A percentile compares a stretch with the other conserved stretches of the same genome.
Conservation (phyloP, 2,888 invertebrate species). For the Cactoblastis cactorum region DNA sequence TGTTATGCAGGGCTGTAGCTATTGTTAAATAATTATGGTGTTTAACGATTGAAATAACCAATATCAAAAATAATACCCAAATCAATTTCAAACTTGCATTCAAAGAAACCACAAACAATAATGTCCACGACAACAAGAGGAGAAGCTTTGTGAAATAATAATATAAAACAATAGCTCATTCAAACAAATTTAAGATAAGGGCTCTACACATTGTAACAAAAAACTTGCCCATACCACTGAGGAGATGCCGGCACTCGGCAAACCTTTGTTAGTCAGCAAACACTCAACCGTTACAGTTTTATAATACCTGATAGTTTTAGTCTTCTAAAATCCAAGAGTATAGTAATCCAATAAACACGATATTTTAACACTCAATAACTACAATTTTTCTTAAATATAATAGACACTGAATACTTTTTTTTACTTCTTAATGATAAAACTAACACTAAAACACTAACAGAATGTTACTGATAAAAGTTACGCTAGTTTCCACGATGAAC, state of each 20-base stretch:
- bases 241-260: constrained; percentile 39
- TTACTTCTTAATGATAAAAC: not conserved
- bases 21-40: not conserved
- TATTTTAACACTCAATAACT: constrained; percentile 25
- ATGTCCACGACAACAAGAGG: constrained; percentile 37
- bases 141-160: constrained; percentile 37
- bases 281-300: constrained; percentile 21
- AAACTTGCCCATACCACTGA: constrained; percentile 53
- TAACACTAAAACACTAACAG: constrained; percentile 10
- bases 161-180: constrained; percentile 56
- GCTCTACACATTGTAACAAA: constrained; percentile 46
- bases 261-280: constrained; percentile 25
- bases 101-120: constrained; percentile 43
- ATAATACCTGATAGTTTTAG: constrained; percentile 25
- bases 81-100: constrained; percentile 1
- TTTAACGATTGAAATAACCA: not conserved
- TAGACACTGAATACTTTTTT: constrained; percentile 13
- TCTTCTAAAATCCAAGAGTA: constrained; percentile 24
- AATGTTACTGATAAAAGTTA: constrained; percentile 23
- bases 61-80: constrained; percentile 26
- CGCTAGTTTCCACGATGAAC: constrained; percentile 25
- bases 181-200: constrained; percentile 56
- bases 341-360: constrained; percentile 27
- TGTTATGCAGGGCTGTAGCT: too few relatives aligned
- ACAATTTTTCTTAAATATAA: constrained; percentile 15